Evolutionary conservation across 2,888 invertebrate species (phyloP), one percentile per base, ranked within the genome.

Genomic region (Didymodactylos carnosus): DNA sequence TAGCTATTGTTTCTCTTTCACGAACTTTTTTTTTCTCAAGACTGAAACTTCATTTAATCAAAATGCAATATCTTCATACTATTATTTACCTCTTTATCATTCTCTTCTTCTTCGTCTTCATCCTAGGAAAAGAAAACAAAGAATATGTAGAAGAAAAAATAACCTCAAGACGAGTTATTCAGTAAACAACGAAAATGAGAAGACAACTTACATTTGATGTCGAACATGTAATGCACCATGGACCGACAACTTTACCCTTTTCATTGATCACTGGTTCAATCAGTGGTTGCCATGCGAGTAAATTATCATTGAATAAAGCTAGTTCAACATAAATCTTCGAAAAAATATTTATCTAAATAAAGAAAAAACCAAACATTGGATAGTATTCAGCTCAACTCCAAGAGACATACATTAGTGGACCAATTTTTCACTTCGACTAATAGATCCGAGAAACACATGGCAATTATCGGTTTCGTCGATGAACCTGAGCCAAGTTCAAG

Each of bases 201-300:
- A 4, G 19, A 41, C 3, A 16, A 16, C 11, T 46, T 46, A 46
- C 46, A 46, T 23, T 46, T 3, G n/a, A n/a, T 10, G 46, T 46
- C 11, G 46, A 46, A 46, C 46, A 46, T 46, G 46, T 46, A 46
- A 46, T 46, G 23, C 46, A 46, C 46, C 46, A 46, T 46, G 46
- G 46, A 46, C 46, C 19, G 6, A 46, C 23, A 1, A 46, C 23
- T 1, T 46, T 13, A 23, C 46, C 46, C 3, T 13, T 4, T 4
- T n/a, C 46, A 46, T 46, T 13, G 8, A 46, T 13, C 2, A 93
- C 89, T 0, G 93, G 91, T 82, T 97, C 95, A 35, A 97, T 87
- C 2, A 98, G 85, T 0, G 95, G 95, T 84, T 98, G 98, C 98
- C 98, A 98, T 49, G 92, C 87, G 11, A 92, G 92, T 77, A 92